Evolutionary conservation across 2,113 vertebrate species (phyloP).

Genomic region (Gracilinanus agilis): DNA sequence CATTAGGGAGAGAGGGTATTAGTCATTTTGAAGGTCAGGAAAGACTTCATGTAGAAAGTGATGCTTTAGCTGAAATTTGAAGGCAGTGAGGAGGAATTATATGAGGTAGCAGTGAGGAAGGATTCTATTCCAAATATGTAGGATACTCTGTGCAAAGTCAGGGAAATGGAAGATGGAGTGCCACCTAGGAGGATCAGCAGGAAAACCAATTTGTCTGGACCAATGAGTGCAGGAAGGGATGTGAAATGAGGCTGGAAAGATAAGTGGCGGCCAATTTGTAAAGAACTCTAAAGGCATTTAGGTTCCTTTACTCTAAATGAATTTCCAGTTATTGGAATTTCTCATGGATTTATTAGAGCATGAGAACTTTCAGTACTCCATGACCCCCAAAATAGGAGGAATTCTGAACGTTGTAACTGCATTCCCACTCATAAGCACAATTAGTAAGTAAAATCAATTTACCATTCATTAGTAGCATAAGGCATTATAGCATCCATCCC

Average conservation of each 20-base stretch:
- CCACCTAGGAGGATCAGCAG: background rate
- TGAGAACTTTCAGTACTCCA: background rate
- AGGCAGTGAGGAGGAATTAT: background rate
- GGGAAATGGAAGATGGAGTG: background rate
- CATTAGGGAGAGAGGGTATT: fast-evolving
- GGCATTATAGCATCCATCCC: background rate
- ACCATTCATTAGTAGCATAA: background rate
- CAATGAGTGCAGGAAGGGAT: background rate
- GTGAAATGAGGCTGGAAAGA: background rate
- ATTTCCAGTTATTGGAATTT: background rate
- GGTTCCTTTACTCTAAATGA: background rate
- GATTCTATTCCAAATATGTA: background rate
- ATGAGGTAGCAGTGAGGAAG: background rate
- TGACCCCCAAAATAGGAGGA: background rate
- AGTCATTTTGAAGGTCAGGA: background rate
- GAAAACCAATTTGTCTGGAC: background rate
- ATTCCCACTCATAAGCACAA: background rate
- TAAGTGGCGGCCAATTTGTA: background rate
- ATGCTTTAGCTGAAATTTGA: background rate
- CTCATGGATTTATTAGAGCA: background rate
- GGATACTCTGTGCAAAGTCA: background rate
- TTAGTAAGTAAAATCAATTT: background rate
- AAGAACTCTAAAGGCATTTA: background rate
- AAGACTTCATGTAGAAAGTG: background rate
- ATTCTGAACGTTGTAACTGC: background rate